A percentile compares a stretch with the other conserved stretches of the same genome.
phyloP scores from a whole-genome alignment of 2,888 invertebrate species.

The Brassicogethes aeneus region DNA sequence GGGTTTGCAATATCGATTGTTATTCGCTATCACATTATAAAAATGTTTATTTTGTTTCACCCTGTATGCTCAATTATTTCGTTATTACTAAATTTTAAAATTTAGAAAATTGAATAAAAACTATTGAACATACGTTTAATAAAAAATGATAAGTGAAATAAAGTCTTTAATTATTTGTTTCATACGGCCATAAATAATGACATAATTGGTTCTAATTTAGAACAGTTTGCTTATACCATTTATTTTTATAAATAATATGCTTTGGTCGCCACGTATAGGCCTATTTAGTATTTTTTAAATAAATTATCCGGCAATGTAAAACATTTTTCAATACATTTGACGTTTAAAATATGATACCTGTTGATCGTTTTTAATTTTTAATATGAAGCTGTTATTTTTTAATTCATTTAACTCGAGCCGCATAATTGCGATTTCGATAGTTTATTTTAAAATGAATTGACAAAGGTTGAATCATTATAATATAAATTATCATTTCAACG shows the following conservation, averaged over 20 bases:
- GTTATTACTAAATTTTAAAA: too few relatives aligned
- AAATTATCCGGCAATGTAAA: not conserved
- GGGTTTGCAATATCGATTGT: not conserved
- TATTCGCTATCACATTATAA: not conserved
- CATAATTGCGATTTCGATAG: too few relatives aligned
- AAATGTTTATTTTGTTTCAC: too few relatives aligned
- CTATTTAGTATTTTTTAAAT: not conserved
- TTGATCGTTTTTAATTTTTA: too few relatives aligned
- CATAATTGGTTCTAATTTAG: not conserved
- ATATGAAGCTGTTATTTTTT: too few relatives aligned
- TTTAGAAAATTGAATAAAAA: too few relatives aligned
- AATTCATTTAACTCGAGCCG: too few relatives aligned
- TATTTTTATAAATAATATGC: not conserved
- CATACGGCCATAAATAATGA: not conserved
- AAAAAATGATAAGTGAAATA: too few relatives aligned
- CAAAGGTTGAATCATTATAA: not conserved
- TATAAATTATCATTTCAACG: too few relatives aligned
- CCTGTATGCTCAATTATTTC: too few relatives aligned
- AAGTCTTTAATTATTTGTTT: not conserved
- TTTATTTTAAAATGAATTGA: too few relatives aligned
- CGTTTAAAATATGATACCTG: not conserved
- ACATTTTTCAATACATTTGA: not conserved
- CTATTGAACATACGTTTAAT: too few relatives aligned
- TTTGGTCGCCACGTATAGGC: not conserved
- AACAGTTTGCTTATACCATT: not conserved